These are phyloP conservation scores for Nycticorax nycticorax DNA, from an alignment of 2,113 vertebrate species.

Conservation along the genomic window DNA sequence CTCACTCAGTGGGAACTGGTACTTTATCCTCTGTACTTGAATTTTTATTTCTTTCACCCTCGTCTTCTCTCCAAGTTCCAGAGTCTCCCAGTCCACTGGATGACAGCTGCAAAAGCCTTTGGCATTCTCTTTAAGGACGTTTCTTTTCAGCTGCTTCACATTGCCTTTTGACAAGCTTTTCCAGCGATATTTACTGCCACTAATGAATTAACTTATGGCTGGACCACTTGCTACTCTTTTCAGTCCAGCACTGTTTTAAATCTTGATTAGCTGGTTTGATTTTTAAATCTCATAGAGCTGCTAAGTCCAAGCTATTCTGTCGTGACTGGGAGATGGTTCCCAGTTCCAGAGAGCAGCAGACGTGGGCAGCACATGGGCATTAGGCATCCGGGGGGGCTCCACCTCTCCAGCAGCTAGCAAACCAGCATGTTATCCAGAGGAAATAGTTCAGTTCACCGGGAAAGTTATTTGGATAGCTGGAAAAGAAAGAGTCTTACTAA, in stretches of 20 bases:
- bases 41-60: conserved; percentile 29
- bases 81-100: not conserved
- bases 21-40: not conserved
- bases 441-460: not conserved
- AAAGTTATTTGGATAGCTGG: not conserved
- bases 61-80: not conserved
- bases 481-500: not conserved
- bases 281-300: not conserved
- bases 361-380: not conserved
- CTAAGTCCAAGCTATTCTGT: not conserved
- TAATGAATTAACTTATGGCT: conserved; percentile 25
- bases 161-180: conserved; percentile 25
- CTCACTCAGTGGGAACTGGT: not conserved
- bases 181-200: not conserved
- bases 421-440: not conserved
- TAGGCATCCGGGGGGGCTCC: not conserved
- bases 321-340: not conserved
- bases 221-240: not conserved
- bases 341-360: not conserved
- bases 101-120: conserved; percentile 12
- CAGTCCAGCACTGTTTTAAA: not conserved
- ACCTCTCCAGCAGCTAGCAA: not conserved
- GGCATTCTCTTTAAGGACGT: not conserved
- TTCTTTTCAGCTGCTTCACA: conserved; percentile 16
- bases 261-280: not conserved